These are phyloP conservation scores for Zaprionus kolodkinae DNA, from an alignment of 1,140 invertebrate species.

Conservation along the genomic window DNA sequence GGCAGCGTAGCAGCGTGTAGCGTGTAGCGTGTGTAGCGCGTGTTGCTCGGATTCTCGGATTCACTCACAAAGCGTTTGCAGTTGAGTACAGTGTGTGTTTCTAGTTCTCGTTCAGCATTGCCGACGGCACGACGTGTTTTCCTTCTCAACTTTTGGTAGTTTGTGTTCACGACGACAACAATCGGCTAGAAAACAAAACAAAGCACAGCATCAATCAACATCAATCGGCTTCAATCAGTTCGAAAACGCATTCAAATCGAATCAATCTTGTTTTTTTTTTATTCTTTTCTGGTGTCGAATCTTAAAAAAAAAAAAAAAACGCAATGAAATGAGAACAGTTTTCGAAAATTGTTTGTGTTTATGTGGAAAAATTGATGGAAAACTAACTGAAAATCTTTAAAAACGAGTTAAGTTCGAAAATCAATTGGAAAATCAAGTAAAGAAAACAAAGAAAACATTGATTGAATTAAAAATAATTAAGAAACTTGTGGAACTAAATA, in stretches of 20 bases:
- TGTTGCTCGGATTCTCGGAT: slow-evolving; percentile 15
- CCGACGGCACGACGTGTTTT: slow-evolving; percentile 80
- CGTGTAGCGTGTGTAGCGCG: slow-evolving; percentile 14
- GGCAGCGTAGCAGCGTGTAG: background rate
- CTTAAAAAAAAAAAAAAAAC: background rate
- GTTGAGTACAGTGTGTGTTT: slow-evolving; percentile 37
- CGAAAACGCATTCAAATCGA: background rate
- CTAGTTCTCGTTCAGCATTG: slow-evolving; percentile 83
- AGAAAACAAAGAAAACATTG: too few species aligned
- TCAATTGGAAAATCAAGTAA: background rate
- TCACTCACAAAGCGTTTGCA: slow-evolving; percentile 36
- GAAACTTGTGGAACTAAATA: too few species aligned
- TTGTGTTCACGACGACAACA: slow-evolving; percentile 31
- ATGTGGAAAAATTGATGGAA: background rate
- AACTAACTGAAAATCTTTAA: background rate
- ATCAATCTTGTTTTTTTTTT: slow-evolving; percentile 16
- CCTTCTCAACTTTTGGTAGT: slow-evolving; percentile 11
- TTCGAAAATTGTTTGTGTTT: slow-evolving; percentile 1
- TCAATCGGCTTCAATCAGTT: background rate
- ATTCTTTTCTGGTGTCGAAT: slow-evolving; percentile 10
- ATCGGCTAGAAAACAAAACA: slow-evolving; percentile 24
- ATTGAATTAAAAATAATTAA: too few species aligned
- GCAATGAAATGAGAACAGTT: background rate
- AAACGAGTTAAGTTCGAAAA: background rate
- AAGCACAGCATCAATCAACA: slow-evolving; percentile 3